Percentiles rank a stretch among this genome's conserved stretches.
phyloP scores from a whole-genome alignment of 2,888 invertebrate genomes.

The Drosophila mimetica region DNA sequence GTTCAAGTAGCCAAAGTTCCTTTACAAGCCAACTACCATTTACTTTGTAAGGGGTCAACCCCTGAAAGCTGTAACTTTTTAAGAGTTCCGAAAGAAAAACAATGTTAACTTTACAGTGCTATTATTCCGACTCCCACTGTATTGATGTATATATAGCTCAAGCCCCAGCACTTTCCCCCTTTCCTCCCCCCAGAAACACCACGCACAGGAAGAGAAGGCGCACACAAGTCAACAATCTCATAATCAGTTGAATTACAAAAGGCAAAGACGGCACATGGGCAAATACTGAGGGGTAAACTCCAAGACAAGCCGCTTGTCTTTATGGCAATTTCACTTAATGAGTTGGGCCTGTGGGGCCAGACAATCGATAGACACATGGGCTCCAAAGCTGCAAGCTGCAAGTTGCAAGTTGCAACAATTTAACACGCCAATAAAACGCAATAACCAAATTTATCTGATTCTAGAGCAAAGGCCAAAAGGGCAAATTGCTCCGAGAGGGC shows the following conservation, averaged over 20 bases:
- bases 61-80: not conserved
- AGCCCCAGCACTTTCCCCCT: slow-evolving; percentile 26
- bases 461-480: slow-evolving; percentile 61
- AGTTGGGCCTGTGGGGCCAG: slow-evolving; percentile 41
- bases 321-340: slow-evolving; percentile 56
- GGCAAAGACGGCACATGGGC: slow-evolving; percentile 16
- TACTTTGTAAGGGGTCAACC: not conserved
- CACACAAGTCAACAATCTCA: slow-evolving; percentile 78
- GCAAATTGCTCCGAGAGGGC: slow-evolving; percentile 11
- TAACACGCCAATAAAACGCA: slow-evolving; percentile 61
- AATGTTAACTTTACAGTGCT: not conserved
- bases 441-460: slow-evolving; percentile 49
- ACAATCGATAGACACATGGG: slow-evolving; percentile 43
- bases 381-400: not conserved
- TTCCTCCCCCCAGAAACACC: not conserved
- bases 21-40: not conserved
- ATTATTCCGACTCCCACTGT: slow-evolving; percentile 9
- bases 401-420: slow-evolving; percentile 51
- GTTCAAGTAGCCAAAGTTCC: not conserved
- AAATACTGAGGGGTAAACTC: slow-evolving; percentile 1
- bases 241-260: slow-evolving; percentile 75
- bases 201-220: slow-evolving; percentile 28
- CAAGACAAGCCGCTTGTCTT: slow-evolving; percentile 31
- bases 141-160: slow-evolving; percentile 21
- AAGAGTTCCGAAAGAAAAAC: slow-evolving; percentile 4